These are phyloP conservation scores for Sylvietta virens DNA, from an alignment of 2,113 vertebrate genomes.

Conservation along the genomic window DNA sequence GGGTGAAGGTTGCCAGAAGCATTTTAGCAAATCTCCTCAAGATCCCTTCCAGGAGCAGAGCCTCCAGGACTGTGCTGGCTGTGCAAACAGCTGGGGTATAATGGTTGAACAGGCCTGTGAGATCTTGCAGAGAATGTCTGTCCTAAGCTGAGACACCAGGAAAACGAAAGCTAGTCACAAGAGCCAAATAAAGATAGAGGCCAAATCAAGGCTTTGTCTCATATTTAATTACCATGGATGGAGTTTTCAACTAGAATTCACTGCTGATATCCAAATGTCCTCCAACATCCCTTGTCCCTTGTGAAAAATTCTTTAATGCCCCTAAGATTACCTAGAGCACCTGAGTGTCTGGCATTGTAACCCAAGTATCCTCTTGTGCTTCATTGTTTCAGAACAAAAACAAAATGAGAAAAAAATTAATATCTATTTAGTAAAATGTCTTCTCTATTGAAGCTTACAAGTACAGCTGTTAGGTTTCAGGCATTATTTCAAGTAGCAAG, in stretches of 20 bases:
- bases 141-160: not conserved
- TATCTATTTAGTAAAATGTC: not conserved
- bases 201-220: not conserved
- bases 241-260: not conserved
- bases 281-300: not conserved
- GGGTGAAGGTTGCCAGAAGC: not conserved
- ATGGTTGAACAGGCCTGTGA: not conserved
- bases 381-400: not conserved
- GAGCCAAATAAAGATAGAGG: not conserved
- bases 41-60: not conserved
- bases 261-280: not conserved
- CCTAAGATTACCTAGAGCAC: not conserved
- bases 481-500: not conserved
- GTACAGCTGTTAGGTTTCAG: not conserved
- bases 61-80: not conserved
- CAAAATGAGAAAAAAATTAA: not conserved
- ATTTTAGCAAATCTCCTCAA: not conserved
- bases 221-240: not conserved
- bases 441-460: not conserved
- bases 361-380: not conserved
- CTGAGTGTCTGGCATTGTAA: not conserved
- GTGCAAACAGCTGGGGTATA: not conserved
- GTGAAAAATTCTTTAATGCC: not conserved
- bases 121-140: not conserved
- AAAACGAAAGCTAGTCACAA: not conserved